Evolutionary conservation across 2,797 vertebrate species (phyloP), one percentile per base, ranked within the genome.

Genomic region (Aplochiton taeniatus): DNA sequence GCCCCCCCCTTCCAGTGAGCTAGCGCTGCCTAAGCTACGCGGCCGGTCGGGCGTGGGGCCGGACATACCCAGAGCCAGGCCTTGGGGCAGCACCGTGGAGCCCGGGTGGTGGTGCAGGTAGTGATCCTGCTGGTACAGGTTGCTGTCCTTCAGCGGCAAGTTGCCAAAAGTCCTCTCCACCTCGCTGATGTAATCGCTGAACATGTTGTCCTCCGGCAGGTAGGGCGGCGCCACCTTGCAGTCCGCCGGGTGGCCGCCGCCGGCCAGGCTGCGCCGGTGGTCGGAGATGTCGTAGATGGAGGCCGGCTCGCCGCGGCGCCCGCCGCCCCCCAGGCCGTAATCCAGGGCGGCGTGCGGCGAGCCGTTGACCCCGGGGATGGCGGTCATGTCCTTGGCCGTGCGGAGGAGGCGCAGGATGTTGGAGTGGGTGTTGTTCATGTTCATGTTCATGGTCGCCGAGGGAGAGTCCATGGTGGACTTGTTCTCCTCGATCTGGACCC

Each of bases 391-490:
- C 88, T 99, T 99, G 76, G 98, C 98, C 0, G 98, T 99, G 74
- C 98, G 95, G 66, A 99, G 95, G 76, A 99, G 92, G 50, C 97
- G 94, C 69, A 99, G 91, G 89, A 99, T 99, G 87, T 99, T 99
- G 81, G 97, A 98, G 90, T 99, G 98, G 12, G 98, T 98, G 91
- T 99, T 98, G 91, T 98, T 98, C 96, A 99, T 99, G 85, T 97
- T 99, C 4, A 96, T 98, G 90, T 99, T 99, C 93, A 99, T 98
- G 74, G 96, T 97, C 0, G 96, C 94, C 0, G 97, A 98, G 14
- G 98, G 97, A 5, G 98, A 99, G 66, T 98, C 95, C 89, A 94
- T 94, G 70, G 92, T 91, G 0, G 98, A 98, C 71, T 98, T 97
- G 75, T 94, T 96, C 81, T 99, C 97, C 86, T 99, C 98, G 0